phyloP scores from a whole-genome alignment of 2,888 invertebrate genomes.

The Atrina japonica region DNA sequence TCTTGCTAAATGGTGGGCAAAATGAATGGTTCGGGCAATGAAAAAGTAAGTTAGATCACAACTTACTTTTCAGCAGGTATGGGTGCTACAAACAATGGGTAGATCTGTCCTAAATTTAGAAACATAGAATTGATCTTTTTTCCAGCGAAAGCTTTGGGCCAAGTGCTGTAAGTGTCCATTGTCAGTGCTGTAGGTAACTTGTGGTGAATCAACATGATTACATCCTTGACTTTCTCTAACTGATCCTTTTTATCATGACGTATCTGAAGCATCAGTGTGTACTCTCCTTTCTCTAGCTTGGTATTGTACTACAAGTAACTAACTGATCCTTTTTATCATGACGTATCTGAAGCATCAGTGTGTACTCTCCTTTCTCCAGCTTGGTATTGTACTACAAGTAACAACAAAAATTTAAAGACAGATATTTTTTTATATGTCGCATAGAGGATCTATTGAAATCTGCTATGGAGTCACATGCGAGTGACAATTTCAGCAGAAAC shows the following conservation, averaged over 20 bases:
- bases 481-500: no score
- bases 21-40: no score
- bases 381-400: conserved; percentile 90
- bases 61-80: conserved; percentile 92
- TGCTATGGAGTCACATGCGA: no score
- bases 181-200: conserved; percentile 87
- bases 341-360: conserved; percentile 91
- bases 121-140: conserved; percentile 87
- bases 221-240: conserved; percentile 92
- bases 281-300: conserved; percentile 98
- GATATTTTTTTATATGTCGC: background rate
- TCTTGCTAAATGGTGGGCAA: no score
- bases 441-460: no score
- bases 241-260: conserved; percentile 93
- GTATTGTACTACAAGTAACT: conserved; percentile 89
- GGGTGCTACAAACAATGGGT: conserved; percentile 90
- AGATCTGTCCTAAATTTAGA: conserved; percentile 84
- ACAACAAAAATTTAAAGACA: no score
- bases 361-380: conserved; percentile 97
- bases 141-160: conserved; percentile 85
- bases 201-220: conserved; percentile 87
- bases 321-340: conserved; percentile 93
- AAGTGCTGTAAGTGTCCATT: conserved; percentile 89
- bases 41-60: no score
- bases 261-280: conserved; percentile 91